Base-by-base conservation (phyloP, 1,140 invertebrate species). In the Neodiprion pinetum region DNA sequence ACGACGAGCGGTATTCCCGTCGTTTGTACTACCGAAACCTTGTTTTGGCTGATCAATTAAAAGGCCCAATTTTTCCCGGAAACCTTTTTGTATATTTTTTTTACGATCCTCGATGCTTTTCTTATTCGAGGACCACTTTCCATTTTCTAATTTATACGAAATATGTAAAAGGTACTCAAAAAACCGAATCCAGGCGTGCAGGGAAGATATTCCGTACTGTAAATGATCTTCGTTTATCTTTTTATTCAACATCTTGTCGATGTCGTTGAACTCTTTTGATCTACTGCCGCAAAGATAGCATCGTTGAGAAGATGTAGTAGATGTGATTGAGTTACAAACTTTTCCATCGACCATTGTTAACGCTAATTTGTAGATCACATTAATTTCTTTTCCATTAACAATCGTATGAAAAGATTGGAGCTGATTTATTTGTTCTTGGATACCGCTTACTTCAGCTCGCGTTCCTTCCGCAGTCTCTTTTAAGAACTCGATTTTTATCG, bases 311-410 rank as follows among this genome's bases (percentile, higher is more conserved):
- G 85, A 88, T 74, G 68, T 78, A 49, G 82, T 88, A 0, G 71
- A 72, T 14, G 83, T 86, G 28, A 84, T 72, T 12, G 84, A 82
- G 76, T 89, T 88, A 66, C 83, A 86, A 7, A 88, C 84, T 82
- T 89, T 87, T 10, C 81, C 85, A 75, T 90, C 86, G 14, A 89
- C 78, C 84, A 89, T 88, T 49, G 85, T 88, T 21, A 86, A 77
- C 17, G 74, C 61, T 48, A 86, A 67, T 74, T 74, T 73, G 74
- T 83, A 80, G n/a, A 70, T 74, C n/a, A 86, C 73, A 66, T 28
- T 67, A 28, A 84, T 71, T 49, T 74, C 70, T 71, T 78, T 78
- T 71, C 49, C 73, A 70, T 81, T 72, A 68, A 48, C 28, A 67
- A 12, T 48, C 5, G 65, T 48, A 48, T 67, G 9, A 67, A 67